Evolutionary conservation across 2,888 invertebrate genomes (phyloP), one percentile per base, ranked within the genome.

Genomic region (Lepidochitona cinerea): DNA sequence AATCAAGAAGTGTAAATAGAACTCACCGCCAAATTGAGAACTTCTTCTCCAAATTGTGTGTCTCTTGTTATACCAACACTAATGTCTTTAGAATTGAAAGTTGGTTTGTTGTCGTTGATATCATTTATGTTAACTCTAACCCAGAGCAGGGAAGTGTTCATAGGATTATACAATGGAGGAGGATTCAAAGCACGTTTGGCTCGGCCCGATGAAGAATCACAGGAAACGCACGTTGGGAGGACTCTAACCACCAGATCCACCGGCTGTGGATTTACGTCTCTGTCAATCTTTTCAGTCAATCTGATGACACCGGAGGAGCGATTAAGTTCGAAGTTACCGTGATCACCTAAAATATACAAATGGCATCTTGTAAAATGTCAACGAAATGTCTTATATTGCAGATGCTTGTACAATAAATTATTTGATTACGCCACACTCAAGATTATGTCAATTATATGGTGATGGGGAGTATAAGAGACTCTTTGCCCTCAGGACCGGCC

Each of bases 11-110:
- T 65, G 36, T n/a, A 65, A 65, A 35, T 29, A 37, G 18, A 67
- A 68, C 72, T 70, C 78, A 87, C 88, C 81, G 81, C 81, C 9
- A 89, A 78, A 53, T 86, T 84, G 5, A 85, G 74, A 18, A 90
- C 87, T 37, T 84, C 75, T 37, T 95, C 94, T 0, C 97, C 97
- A 89, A 97, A 97, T 89, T 96, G 95, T 0, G 96, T 96, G 79
- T 95, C 96, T 0, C 97, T 97, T 18, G 97, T 97, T 0, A 98
- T 95, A 0, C 98, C 98, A 0, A 97, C 97, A 0, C 97, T 97
- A 88, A 98, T 97, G 76, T 96, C 93, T 79, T 84, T 80, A 75
- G 94, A 94, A 2, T 93, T 91, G 88, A 98, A 98, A 84, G 92
- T 93, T 0, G 98, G 98, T 0, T 96, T 93, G 90, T 98, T 97